A percentile compares a stretch with the other conserved stretches of the same genome.
These are phyloP conservation scores for Hystrix brachyura DNA, from an alignment of 2,113 vertebrate species.

Conservation along the genomic window DNA sequence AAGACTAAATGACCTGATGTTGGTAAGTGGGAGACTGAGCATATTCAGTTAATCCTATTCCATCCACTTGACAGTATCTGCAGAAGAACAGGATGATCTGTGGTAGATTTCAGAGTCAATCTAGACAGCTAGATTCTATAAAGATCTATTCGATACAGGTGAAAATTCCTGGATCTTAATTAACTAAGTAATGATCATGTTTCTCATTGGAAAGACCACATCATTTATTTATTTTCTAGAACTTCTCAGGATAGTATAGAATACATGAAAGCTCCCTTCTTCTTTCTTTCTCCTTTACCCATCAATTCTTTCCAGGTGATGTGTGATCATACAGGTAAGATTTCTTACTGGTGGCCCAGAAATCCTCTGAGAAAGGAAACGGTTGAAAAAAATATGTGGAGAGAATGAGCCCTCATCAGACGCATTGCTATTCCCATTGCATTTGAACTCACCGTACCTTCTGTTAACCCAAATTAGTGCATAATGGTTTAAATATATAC, in stretches of 20 bases:
- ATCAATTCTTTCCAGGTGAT: fast-evolving
- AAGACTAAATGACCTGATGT: background rate
- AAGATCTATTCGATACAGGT: background rate
- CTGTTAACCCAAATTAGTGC: background rate
- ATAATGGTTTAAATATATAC: background rate
- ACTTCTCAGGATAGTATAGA: background rate
- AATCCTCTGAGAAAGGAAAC: fast-evolving
- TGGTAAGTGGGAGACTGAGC: background rate
- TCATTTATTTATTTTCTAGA: background rate
- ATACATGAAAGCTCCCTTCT: background rate
- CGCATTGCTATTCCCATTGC: background rate
- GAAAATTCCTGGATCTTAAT: background rate
- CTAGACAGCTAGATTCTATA: background rate
- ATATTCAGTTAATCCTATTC: background rate
- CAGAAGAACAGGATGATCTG: background rate
- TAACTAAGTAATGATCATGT: background rate
- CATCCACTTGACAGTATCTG: background rate
- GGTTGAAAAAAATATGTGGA: fast-evolving
- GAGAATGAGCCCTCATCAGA: too few relatives aligned
- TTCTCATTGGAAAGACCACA: background rate
- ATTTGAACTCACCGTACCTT: background rate
- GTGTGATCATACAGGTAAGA: fast-evolving
- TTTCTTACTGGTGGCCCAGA: fast-evolving
- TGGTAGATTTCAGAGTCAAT: background rate
- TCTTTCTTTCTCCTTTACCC: fast-evolving